phyloP scores from a whole-genome alignment of 2,113 vertebrate species.

The Gnathonemus longibarbis region DNA sequence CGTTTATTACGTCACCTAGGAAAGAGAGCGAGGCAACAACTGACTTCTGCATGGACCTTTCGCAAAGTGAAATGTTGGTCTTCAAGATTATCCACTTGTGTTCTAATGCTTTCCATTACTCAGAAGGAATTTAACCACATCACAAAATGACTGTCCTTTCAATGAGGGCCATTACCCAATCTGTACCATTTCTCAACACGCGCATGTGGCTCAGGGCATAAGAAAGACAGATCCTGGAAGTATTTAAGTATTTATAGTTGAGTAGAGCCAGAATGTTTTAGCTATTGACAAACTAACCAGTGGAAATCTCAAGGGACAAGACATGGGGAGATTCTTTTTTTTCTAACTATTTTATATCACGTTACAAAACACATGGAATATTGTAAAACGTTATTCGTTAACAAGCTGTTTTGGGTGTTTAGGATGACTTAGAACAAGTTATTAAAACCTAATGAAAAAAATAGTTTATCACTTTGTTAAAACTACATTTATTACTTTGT shows the following conservation, averaged over 20 bases:
- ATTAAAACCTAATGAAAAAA: neutral
- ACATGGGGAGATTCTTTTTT: neutral
- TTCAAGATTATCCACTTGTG: neutral
- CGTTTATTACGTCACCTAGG: neutral
- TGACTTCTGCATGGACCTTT: neutral
- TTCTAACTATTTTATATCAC: neutral
- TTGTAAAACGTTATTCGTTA: neutral
- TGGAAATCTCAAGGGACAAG: neutral
- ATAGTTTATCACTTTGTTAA: neutral
- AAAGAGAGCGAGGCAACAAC: neutral
- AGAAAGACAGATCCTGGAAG: neutral
- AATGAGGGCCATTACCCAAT: neutral
- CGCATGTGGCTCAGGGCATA: neutral
- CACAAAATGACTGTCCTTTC: constrained; percentile 3
- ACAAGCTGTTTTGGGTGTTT: neutral
- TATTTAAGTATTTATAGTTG: constrained; percentile 8
- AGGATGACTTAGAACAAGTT: neutral
- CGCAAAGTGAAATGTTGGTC: neutral
- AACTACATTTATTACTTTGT: neutral
- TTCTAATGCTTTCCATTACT: constrained; percentile 5
- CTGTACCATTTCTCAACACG: neutral
- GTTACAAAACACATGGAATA: neutral
- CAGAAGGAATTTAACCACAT: neutral
- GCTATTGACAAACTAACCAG: neutral
- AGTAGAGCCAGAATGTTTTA: neutral